Base-by-base conservation (phyloP, 2,113 vertebrate species). In the Brienomyrus longianalis region DNA sequence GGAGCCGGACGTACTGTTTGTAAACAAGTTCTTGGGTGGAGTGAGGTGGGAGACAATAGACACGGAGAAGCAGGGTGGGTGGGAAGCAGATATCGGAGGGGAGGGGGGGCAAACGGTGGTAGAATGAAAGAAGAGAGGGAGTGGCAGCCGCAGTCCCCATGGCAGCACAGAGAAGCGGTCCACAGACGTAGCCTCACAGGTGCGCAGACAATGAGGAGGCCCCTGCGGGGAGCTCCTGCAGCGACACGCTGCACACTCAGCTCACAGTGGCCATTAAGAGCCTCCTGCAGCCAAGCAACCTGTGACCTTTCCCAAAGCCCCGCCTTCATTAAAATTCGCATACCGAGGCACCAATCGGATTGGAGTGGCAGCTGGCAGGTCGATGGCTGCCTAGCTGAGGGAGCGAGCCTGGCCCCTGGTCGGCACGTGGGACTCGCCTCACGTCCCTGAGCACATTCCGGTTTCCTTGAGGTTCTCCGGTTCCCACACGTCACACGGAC, bases 131-230 rank as follows among this genome's bases (percentile, higher is more conserved):
- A 15, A 59, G 86, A 62, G 48, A 54, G 83, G 54, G 59, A 17
- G 83, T 11, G 45, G 19, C 83, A 10, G 43, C 23, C 21, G 19
- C 43, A 1, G 1, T 21, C 88, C 51, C 74, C 70, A n/a, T 11
- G 54, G 52, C 11, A 11, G 48, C 56, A 54, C 3, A 9, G 88
- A 23, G 11, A 31, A 48, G 35, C n/a, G 59, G 70, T 89, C 43
- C 45, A 59, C 80, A 47, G 47, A 54, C 88, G 39, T 10, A 31
- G 77, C 77, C 19, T 23, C 15, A 17, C 31, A 2, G 3, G 47
- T 27, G 5, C 5, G 3, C 47, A 89, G 93, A 93, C 88, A 93
- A 93, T 94, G 91, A 59, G 54, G 39, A 66, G 50, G 89, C 74
- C 74, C 74, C 3, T 90, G n/a, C 87, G 74, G 87, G 84, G 74